A percentile compares a stretch with the other conserved stretches of the same genome.
phyloP scores from a whole-genome alignment of 2,888 invertebrate species.

The Digitonthophagus gazella region DNA sequence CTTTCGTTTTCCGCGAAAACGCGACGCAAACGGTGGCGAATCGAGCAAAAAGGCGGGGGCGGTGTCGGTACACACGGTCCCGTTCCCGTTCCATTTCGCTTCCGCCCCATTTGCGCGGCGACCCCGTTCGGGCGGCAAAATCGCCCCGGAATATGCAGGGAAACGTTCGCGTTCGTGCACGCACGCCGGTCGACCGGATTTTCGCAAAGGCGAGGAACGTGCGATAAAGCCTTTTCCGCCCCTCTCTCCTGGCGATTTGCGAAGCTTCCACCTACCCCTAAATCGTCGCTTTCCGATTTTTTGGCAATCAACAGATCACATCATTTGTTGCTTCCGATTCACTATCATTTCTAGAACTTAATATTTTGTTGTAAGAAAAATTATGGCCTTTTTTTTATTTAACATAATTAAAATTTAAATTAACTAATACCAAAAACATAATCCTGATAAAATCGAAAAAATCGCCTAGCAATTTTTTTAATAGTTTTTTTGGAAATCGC shows the following conservation, averaged over 20 bases:
- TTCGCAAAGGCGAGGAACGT: constrained; percentile 10
- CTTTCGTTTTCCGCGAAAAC: neutral
- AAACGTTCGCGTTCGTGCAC: constrained; percentile 13
- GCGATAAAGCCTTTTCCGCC: constrained; percentile 12
- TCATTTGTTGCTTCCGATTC: neutral
- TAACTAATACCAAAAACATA: too few relatives aligned
- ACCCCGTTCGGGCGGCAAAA: neutral
- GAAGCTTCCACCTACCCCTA: neutral
- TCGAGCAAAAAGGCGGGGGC: neutral
- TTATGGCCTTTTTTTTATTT: too few relatives aligned
- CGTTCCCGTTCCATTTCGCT: neutral
- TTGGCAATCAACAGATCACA: neutral
- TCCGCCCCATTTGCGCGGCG: neutral
- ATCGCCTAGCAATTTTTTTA: too few relatives aligned
- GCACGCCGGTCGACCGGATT: constrained; percentile 9
- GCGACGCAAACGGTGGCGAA: neutral
- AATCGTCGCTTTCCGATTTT: neutral
- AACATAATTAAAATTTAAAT: too few relatives aligned
- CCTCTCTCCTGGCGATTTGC: neutral
- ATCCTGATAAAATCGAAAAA: too few relatives aligned
- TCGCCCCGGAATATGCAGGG: constrained; percentile 10
- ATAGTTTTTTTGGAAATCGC: too few relatives aligned
- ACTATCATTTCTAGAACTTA: neutral
- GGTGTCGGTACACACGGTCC: neutral
- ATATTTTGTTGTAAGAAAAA: too few relatives aligned